phyloP scores from a whole-genome alignment of 2,888 invertebrate species.

The Leptodirus hochenwartii region DNA sequence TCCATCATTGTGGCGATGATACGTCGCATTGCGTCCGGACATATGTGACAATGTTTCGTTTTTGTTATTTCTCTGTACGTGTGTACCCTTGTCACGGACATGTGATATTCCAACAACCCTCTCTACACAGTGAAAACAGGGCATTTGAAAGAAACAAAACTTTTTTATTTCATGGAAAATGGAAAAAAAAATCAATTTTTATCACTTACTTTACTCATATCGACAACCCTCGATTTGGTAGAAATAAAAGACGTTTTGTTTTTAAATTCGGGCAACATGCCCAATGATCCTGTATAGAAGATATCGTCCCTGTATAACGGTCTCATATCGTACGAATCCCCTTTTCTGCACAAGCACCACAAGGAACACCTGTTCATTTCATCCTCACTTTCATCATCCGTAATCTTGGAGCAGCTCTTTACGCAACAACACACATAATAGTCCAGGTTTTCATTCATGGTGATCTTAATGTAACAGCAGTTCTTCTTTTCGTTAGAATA shows the following conservation, averaged over 20 bases:
- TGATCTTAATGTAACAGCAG: too few relatives aligned
- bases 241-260: too few relatives aligned
- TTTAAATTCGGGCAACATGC: conserved; percentile 58
- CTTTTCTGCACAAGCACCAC: background rate
- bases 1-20: conserved; percentile 69
- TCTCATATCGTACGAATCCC: conserved; percentile 23
- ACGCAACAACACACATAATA: background rate
- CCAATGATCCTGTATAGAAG: conserved; percentile 69
- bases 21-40: conserved; percentile 54
- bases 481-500: too few relatives aligned
- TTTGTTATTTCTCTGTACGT: conserved; percentile 40
- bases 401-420: background rate
- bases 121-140: conserved; percentile 5
- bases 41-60: conserved; percentile 39
- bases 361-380: conserved; percentile 1
- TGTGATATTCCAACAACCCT: conserved; percentile 56
- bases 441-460: too few relatives aligned
- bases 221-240: conserved; percentile 1
- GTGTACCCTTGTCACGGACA: conserved; percentile 59
- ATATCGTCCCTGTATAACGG: conserved; percentile 78
- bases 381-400: background rate
- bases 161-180: too few relatives aligned
- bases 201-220: conserved; percentile 42
- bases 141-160: conserved; percentile 17
- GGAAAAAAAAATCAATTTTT: too few relatives aligned